Percentiles rank a stretch among this genome's conserved stretches.
Conservation (phyloP, 2,113 vertebrate genomes). For the Cygnus buccinator region DNA sequence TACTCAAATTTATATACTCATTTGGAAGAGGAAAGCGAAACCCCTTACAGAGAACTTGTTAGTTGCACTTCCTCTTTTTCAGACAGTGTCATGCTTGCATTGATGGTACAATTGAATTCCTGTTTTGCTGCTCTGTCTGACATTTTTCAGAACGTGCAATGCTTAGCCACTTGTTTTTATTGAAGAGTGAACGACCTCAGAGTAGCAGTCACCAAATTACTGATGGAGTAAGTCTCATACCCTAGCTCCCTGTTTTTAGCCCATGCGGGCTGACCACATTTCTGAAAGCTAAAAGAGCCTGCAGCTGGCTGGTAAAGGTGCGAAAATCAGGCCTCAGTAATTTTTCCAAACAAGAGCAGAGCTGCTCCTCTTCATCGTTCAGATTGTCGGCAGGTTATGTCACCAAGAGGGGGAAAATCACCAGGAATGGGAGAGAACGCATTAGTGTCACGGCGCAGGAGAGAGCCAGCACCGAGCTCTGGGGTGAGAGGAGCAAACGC, state of each 20-base stretch:
- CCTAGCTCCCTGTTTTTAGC: background rate
- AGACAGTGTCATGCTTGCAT: background rate
- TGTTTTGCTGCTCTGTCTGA: background rate
- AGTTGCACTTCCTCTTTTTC: conserved; percentile 7
- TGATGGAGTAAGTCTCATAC: background rate
- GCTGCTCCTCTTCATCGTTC: background rate
- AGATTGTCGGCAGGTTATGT: background rate
- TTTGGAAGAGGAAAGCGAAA: conserved; percentile 36
- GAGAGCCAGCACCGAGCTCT: background rate
- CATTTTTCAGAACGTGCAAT: background rate
- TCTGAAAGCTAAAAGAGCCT: background rate
- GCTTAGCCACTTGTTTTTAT: background rate
- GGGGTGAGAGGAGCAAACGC: background rate
- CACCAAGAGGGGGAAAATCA: background rate
- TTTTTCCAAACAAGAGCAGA: background rate
- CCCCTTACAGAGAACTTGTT: background rate
- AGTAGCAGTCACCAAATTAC: background rate
- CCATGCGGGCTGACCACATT: background rate
- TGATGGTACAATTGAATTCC: background rate
- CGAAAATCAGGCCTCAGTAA: background rate
- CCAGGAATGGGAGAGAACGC: background rate
- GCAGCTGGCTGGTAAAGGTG: background rate
- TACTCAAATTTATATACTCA: background rate
- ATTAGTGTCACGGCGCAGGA: background rate
- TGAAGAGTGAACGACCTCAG: background rate